Percentiles rank a stretch among this genome's conserved stretches.
These are phyloP conservation scores for Phaethornis superciliosus DNA, from an alignment of 2,113 vertebrate species.

Conservation along the genomic window DNA sequence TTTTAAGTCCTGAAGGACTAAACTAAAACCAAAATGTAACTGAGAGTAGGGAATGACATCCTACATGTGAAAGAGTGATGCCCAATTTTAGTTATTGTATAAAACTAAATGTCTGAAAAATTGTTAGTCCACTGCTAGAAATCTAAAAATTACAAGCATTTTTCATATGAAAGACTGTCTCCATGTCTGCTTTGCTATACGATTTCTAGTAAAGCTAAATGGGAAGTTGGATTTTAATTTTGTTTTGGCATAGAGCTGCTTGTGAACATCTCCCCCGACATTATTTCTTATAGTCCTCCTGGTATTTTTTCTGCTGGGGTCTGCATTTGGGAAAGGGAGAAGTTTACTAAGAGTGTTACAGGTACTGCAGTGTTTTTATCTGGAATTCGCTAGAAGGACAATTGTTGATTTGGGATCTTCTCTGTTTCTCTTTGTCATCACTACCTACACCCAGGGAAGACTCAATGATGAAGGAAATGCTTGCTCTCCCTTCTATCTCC, in stretches of 20 bases:
- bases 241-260: background rate
- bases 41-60: background rate
- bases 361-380: background rate
- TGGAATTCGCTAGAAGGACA: background rate
- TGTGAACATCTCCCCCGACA: background rate
- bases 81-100: background rate
- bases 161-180: background rate
- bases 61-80: background rate
- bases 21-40: background rate
- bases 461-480: background rate
- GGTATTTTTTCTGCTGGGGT: background rate
- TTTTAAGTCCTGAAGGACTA: background rate
- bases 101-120: background rate
- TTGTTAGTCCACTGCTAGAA: background rate
- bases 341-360: background rate
- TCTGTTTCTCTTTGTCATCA: background rate
- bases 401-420: background rate
- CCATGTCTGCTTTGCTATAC: background rate
- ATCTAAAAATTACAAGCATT: background rate
- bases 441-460: background rate
- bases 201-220: background rate
- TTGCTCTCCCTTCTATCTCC: background rate
- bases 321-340: background rate
- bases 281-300: background rate
- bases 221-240: background rate